Percentiles rank a stretch among this genome's conserved stretches.
phyloP scores from a whole-genome alignment of 1,140 invertebrate species.

The Brachystomella parvula region DNA sequence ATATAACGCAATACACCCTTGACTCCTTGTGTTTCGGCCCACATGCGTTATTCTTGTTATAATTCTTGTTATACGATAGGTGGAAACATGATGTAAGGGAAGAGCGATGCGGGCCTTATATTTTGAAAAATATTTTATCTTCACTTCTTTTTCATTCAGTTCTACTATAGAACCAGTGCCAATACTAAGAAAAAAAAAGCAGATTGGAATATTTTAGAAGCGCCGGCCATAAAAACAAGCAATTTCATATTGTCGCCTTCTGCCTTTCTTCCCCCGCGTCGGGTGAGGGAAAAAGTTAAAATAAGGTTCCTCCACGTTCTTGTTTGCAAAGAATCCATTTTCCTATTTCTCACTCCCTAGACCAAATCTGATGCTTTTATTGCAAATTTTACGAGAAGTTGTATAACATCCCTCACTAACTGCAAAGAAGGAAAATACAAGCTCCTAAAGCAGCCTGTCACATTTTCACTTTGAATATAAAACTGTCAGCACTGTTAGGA shows the following conservation, averaged over 20 bases:
- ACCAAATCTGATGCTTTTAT: not conserved
- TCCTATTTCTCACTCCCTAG: not conserved
- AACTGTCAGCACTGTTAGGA: not conserved
- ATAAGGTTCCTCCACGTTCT: too few relatives aligned
- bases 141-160: not conserved
- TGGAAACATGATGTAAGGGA: too few relatives aligned
- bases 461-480: not conserved
- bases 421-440: not conserved
- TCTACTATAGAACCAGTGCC: not conserved
- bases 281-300: too few relatives aligned
- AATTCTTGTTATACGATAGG: too few relatives aligned
- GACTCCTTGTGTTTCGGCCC: too few relatives aligned
- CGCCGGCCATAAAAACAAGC: not conserved
- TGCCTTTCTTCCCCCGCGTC: too few relatives aligned
- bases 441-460: not conserved
- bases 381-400: not conserved
- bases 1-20: not conserved
- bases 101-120: too few relatives aligned
- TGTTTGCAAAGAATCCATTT: too few relatives aligned
- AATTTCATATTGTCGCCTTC: not conserved
- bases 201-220: not conserved
- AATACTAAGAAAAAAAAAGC: not conserved
- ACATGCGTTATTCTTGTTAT: too few relatives aligned
- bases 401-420: not conserved
- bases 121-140: too few relatives aligned